These are phyloP conservation scores for Gallinago paraguaiae DNA, from an alignment of 2,113 vertebrate genomes.

Conservation along the genomic window DNA sequence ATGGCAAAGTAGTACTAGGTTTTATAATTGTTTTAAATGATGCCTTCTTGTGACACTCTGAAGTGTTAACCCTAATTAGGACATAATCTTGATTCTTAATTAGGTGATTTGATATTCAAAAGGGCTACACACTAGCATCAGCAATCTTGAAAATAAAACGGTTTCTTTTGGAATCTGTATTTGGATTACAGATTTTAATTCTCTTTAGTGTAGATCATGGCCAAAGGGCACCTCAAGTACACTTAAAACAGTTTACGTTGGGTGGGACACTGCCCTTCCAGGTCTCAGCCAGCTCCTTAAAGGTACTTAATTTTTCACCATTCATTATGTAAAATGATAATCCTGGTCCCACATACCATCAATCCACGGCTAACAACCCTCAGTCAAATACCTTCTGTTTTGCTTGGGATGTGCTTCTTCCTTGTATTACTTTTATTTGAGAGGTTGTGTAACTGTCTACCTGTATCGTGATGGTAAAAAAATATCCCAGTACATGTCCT, in stretches of 20 bases:
- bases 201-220: not conserved
- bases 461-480: not conserved
- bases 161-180: not conserved
- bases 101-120: not conserved
- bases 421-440: not conserved
- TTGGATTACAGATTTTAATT: not conserved
- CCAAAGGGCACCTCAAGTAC: not conserved
- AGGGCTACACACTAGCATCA: not conserved
- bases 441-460: not conserved
- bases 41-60: not conserved
- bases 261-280: not conserved
- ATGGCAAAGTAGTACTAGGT: not conserved
- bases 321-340: not conserved
- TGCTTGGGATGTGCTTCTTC: not conserved
- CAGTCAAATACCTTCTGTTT: not conserved
- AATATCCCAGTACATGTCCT: not conserved
- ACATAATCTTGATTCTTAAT: not conserved
- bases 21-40: not conserved
- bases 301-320: not conserved
- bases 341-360: not conserved
- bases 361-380: not conserved
- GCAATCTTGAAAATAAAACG: not conserved
- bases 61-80: not conserved
- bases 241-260: not conserved
- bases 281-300: not conserved